phyloP scores from a whole-genome alignment of 2,888 invertebrate genomes.

The Willowsia nigromaculata region DNA sequence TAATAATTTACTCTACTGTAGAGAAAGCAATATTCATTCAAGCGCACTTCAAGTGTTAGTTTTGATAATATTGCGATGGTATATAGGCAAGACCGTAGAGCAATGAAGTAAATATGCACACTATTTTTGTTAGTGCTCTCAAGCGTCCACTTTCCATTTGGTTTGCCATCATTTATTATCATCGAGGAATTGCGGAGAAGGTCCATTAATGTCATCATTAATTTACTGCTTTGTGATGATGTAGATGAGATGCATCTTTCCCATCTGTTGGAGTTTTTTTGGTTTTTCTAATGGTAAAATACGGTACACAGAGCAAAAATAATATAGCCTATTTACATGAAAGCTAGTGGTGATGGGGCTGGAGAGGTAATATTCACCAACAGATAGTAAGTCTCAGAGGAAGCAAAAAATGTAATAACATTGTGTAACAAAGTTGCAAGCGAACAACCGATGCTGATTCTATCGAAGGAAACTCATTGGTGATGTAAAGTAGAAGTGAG shows the following conservation, averaged over 20 bases:
- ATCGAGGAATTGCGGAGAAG: not conserved
- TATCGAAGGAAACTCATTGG: not conserved
- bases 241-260: not conserved
- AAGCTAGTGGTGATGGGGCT: not conserved
- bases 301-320: not conserved
- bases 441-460: not conserved
- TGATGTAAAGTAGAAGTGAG: too few species aligned
- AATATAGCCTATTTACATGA: not conserved
- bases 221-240: not conserved
- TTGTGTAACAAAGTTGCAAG: not conserved
- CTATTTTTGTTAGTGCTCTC: slow-evolving; percentile 3
- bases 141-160: slow-evolving; percentile 14
- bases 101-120: not conserved
- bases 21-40: not conserved
- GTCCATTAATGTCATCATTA: slow-evolving; percentile 10
- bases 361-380: not conserved
- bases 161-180: not conserved
- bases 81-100: not conserved
- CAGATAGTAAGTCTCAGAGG: not conserved
- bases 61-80: not conserved
- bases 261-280: not conserved
- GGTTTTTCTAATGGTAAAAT: not conserved
- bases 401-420: not conserved
- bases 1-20: not conserved
- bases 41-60: too few species aligned